Evolutionary conservation across 2,113 vertebrate genomes (phyloP).

Genomic region (Chrysemys picta): DNA sequence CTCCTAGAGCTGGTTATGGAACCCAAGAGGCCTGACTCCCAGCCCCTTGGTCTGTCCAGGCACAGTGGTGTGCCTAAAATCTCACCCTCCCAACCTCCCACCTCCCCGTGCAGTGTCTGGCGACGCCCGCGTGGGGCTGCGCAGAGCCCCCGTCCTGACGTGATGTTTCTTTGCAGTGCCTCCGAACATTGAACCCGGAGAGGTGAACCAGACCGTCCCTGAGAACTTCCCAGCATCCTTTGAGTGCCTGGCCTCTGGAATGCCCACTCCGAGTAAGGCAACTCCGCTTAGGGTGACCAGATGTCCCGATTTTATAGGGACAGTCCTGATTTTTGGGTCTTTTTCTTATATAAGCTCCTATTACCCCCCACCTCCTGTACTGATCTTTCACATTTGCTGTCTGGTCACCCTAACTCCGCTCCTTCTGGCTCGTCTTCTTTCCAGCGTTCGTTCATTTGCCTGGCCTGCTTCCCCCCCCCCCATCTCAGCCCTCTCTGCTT

Average conservation of each 20-base stretch:
- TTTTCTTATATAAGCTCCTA: too few relatives aligned
- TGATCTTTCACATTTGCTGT: too few relatives aligned
- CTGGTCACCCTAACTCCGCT: fast-evolving
- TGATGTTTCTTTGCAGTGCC: conserved; percentile 68
- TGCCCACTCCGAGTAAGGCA: conserved; percentile 73
- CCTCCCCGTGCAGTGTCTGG: fast-evolving
- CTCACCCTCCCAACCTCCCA: fast-evolving
- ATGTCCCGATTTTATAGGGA: too few relatives aligned
- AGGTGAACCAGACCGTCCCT: conserved; percentile 34
- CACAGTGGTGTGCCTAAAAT: not conserved
- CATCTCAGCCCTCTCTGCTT: not conserved
- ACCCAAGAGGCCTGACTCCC: too few relatives aligned
- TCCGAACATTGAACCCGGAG: conserved; percentile 76
- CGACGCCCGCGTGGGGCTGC: fast-evolving
- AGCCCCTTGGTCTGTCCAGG: not conserved
- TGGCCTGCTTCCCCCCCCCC: not conserved
- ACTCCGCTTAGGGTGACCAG: not conserved
- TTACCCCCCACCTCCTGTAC: too few relatives aligned
- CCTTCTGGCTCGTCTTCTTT: not conserved
- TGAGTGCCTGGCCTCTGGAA: conserved; percentile 78
- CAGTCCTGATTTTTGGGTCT: too few relatives aligned
- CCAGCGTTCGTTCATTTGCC: fast-evolving
- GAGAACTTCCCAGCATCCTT: conserved; percentile 67
- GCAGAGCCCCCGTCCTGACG: fast-evolving
- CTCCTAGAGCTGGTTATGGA: not conserved